Percentiles rank a stretch among this genome's conserved stretches.
Evolutionary conservation across 2,113 vertebrate genomes (phyloP).

Genomic region (Lophura nycthemera): DNA sequence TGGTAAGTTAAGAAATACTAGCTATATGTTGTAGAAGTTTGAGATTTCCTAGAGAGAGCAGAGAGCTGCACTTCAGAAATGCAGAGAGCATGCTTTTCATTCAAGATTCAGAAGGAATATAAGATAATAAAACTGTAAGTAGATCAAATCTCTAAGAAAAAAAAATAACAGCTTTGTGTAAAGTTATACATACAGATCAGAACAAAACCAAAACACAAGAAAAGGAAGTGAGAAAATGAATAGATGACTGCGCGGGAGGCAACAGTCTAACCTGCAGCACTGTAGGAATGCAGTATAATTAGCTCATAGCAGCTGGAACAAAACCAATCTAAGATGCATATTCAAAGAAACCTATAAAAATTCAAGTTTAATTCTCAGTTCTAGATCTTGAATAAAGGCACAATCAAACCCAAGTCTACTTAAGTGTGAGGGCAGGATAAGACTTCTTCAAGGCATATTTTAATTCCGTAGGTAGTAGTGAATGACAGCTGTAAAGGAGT

Average conservation of each 20-base stretch:
- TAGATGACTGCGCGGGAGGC: not conserved
- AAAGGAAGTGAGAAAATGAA: slow-evolving; percentile 17
- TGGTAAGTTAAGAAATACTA: not conserved
- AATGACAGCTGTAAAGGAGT: not conserved
- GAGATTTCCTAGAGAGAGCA: not conserved
- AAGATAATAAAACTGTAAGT: not conserved
- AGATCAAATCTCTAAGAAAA: not conserved
- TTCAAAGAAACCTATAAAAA: not conserved
- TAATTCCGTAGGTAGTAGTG: not conserved
- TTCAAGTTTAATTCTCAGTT: not conserved
- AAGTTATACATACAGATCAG: not conserved
- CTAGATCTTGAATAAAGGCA: not conserved
- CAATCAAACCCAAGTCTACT: not conserved
- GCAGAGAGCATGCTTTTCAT: not conserved
- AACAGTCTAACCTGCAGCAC: not conserved
- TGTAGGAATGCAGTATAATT: slow-evolving; percentile 5
- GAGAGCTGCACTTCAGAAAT: slow-evolving; percentile 10
- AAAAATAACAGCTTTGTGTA: not conserved
- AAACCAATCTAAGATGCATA: slow-evolving; percentile 13
- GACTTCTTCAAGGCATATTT: not conserved
- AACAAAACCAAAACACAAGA: slow-evolving; percentile 26
- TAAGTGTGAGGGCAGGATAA: not conserved
- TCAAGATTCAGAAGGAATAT: not conserved
- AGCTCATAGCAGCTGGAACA: not conserved
- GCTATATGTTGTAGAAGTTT: not conserved